Conservation (phyloP, 2,113 vertebrate genomes). For the Rhipidura dahli region DNA sequence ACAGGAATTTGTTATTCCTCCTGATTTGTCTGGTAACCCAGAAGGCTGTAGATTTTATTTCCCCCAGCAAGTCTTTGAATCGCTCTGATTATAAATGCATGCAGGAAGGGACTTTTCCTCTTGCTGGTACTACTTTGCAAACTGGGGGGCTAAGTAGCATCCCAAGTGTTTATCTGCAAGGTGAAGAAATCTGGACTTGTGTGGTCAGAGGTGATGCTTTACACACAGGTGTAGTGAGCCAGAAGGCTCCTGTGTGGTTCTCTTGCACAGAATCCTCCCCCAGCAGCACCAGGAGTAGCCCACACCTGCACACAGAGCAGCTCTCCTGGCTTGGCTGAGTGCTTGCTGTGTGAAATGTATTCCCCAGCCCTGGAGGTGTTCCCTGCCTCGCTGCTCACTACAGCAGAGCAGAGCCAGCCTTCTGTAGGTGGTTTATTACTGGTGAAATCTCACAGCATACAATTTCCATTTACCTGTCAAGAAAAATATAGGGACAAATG, state of each 20-base stretch:
- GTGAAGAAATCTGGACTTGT: fast-evolving
- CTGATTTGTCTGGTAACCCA: neutral
- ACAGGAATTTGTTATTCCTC: neutral
- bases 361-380: neutral
- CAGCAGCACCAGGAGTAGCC: fast-evolving
- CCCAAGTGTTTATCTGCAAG: neutral
- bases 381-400: neutral
- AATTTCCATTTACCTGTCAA: conserved; percentile 40
- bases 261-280: neutral
- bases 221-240: neutral
- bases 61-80: neutral
- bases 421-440: conserved; percentile 30
- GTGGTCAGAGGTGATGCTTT: neutral
- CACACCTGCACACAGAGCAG: fast-evolving
- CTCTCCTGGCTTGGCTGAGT: fast-evolving
- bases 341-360: neutral
- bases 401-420: neutral
- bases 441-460: neutral
- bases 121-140: neutral
- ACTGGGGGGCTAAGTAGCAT: neutral
- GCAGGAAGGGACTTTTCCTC: neutral
- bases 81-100: neutral
- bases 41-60: neutral
- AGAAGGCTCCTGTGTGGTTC: neutral
- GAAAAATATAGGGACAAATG: conserved; percentile 51